These are phyloP conservation scores for Chionomys nivalis DNA, from an alignment of 2,113 vertebrate species.

Conservation along the genomic window DNA sequence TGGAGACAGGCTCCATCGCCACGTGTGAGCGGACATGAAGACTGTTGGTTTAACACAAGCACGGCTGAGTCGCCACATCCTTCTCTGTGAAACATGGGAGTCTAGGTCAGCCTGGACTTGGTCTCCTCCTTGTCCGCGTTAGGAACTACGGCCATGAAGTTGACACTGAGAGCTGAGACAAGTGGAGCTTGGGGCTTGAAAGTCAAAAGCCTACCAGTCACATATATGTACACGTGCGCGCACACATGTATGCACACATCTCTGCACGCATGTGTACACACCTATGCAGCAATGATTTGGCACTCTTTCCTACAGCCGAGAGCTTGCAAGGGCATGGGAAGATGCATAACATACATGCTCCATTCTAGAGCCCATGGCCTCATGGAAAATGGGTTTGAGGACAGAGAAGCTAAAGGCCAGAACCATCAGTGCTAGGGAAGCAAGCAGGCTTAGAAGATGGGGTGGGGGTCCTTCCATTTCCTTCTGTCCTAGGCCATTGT, in stretches of 20 bases:
- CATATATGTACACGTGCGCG: accelerated
- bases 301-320: neutral
- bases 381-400: neutral
- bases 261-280: neutral
- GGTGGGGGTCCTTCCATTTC: neutral
- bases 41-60: neutral
- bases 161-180: neutral
- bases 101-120: neutral
- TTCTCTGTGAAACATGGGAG: neutral
- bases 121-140: neutral
- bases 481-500: accelerated
- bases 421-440: too few species aligned
- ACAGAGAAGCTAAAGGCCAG: neutral
- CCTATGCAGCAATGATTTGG: neutral
- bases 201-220: neutral
- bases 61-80: neutral
- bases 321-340: neutral
- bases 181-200: neutral
- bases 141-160: neutral
- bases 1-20: neutral
- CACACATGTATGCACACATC: neutral
- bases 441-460: neutral
- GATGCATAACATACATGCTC: accelerated
- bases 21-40: neutral
- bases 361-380: neutral